Percentiles rank a stretch among this genome's conserved stretches.
Evolutionary conservation across 2,888 invertebrate genomes (phyloP).

Genomic region (Dryococelus australis): DNA sequence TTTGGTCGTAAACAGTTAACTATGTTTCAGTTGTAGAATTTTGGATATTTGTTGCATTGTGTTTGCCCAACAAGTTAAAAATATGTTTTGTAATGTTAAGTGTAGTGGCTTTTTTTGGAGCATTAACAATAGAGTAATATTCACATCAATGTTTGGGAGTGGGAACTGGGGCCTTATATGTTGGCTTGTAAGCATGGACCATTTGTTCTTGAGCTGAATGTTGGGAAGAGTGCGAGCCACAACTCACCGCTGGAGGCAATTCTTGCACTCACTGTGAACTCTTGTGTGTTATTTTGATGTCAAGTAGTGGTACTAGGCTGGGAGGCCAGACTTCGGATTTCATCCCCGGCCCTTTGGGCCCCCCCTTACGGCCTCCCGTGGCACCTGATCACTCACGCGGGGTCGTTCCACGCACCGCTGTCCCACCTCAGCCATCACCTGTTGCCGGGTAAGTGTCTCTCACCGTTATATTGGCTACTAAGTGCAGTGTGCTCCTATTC

Average conservation of each 20-base stretch:
- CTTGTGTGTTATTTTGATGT: constrained; percentile 1
- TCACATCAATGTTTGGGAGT: background rate
- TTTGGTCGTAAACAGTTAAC: no score
- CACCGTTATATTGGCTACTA: background rate
- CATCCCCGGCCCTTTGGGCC: constrained; percentile 42
- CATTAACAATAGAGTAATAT: background rate
- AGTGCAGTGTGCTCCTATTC: background rate
- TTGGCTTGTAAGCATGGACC: background rate
- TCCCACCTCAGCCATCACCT: constrained; percentile 31
- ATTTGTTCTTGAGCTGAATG: background rate
- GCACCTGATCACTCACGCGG: constrained; percentile 34
- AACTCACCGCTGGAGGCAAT: background rate
- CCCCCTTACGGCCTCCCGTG: constrained; percentile 13
- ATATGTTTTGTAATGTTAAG: background rate
- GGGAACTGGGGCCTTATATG: background rate
- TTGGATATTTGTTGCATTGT: background rate
- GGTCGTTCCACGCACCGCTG: constrained; percentile 28
- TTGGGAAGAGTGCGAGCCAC: background rate
- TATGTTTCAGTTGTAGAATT: background rate
- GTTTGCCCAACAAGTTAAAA: background rate
- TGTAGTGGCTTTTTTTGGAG: background rate
- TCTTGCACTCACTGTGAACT: background rate
- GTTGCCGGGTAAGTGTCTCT: constrained; percentile 18
- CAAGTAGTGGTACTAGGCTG: constrained; percentile 25
- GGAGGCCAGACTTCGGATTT: constrained; percentile 41